Percentiles rank a stretch among this genome's conserved stretches.
These are phyloP conservation scores for Ametastegia equiseti DNA, from an alignment of 2,888 invertebrate genomes.

Conservation along the genomic window DNA sequence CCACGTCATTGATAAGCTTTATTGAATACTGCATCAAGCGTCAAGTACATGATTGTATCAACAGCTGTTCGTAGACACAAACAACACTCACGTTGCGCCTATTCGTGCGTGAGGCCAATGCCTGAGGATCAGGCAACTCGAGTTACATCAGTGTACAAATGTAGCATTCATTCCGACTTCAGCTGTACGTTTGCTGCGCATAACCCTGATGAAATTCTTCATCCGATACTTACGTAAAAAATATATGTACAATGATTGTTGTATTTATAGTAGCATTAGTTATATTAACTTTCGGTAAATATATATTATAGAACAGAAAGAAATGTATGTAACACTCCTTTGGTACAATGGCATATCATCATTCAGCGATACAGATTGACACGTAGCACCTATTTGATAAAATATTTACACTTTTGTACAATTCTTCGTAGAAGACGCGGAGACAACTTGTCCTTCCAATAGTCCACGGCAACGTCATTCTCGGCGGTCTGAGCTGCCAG, in stretches of 20 bases:
- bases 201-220: neutral
- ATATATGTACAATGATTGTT: neutral
- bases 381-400: slow-evolving; percentile 6
- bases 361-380: neutral
- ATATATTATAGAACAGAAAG: neutral
- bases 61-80: neutral
- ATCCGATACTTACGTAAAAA: neutral
- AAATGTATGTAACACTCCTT: neutral
- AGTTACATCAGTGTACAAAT: neutral
- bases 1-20: neutral
- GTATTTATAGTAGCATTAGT: neutral
- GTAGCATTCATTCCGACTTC: neutral
- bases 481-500: slow-evolving; percentile 23
- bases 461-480: slow-evolving; percentile 1
- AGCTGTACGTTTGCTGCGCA: neutral
- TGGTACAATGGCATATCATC: neutral
- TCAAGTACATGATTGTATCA: neutral
- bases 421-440: slow-evolving; percentile 23
- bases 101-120: neutral
- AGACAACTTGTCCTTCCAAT: slow-evolving; percentile 34
- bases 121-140: neutral
- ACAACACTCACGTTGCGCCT: too few species aligned
- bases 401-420: slow-evolving; percentile 41
- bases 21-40: neutral
- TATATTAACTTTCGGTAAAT: neutral